Base-by-base conservation (phyloP, 2,797 vertebrate genomes). In the Melanotaenia boesemani region DNA sequence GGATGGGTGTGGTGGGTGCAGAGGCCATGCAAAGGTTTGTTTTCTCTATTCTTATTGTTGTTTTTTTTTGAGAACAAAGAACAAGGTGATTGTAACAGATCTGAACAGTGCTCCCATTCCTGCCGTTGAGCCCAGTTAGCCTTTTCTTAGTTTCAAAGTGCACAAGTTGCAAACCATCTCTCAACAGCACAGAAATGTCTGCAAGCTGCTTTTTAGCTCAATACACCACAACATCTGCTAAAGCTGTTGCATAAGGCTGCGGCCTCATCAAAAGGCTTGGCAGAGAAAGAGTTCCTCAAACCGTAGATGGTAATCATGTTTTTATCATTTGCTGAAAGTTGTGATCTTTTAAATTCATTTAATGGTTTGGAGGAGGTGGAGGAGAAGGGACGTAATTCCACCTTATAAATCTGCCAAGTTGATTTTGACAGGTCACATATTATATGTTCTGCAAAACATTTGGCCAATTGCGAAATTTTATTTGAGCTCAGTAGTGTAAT, bases 251-350 rank as follows among this genome's bases (percentile, higher is more conserved):
- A 79, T 67, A 81, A 88, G 76, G 79, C 85, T 65, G 76, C 59
- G 70, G 85, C 83, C 84, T 87, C 88, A 89, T 92, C 90, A 89
- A 91, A 92, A 82, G 69, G 60, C 67, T 88, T 83, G 81, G 83
- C 85, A 88, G 79, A 79, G 80, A 83, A 71, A 65, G 67, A 79
- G 65, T 70, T 88, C 83, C 66, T 81, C 60, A 81, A 84, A 89
- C 48, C 22, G 39, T 84, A 88, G 79, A 89, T 88, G 86, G 88
- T 83, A 83, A 88, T 91, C 83, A 78, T 81, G 76, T 85, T 93
- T 92, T 91, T 89, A 86, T 83, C 70, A 82, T 89, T 89, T 87
- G 73, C 72, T 77, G 76, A 87, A 88, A 86, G 88, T 89, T 92
- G 85, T 88, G 84, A 93, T 91, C 67, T 77, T 70, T 60, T 86